Base-by-base conservation (phyloP, 2,113 vertebrate genomes). In the Beaufortia kweichowensis region DNA sequence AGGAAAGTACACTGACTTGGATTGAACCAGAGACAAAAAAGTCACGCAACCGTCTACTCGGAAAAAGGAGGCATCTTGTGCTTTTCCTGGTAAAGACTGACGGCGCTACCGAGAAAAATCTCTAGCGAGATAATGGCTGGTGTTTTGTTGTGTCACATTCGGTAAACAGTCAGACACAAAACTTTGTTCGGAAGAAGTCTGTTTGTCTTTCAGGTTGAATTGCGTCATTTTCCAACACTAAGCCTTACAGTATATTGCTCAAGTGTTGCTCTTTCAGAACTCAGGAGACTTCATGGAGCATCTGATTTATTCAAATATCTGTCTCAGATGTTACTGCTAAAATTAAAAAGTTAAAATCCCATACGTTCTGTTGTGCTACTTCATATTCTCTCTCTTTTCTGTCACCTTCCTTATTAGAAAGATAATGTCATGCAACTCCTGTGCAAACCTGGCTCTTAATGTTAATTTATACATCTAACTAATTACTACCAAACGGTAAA, bases 401-500 rank as follows among this genome's bases (percentile, higher is more conserved):
- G 11, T 70, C 60, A 21, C 75, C 28, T 3, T 57, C 66, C 83
- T 82, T 29, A 3, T 85, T 28, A 68, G 55, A 64, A 71, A 93
- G 93, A 95, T 94, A 92, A 90, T 89, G 89, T 89, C 92, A 93
- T 95, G 95, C 94, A 96, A 96, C 94, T 92, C 91, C 88, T 88
- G 89, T 87, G 93, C 93, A 95, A 95, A 87, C 90, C 91, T 92
- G 91, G 93, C 91, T 95, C 94, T 94, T 96, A 93, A 94, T 93
- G 96, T 95, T 98, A 95, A 98, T 96, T 98, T 96, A 96, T 96
- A 96, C 95, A 96, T 96, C 94, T 94, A 95, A 94, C 95, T 97
- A 98, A 97, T 98, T 98, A 95, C 95, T 91, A 92, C 92, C 94
- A 96, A 96, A 95, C 95, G 93, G 89, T 92, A 92, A 92, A 93